Evolutionary conservation across 2,113 vertebrate genomes (phyloP).

Genomic region (Lamprotornis superbus): DNA sequence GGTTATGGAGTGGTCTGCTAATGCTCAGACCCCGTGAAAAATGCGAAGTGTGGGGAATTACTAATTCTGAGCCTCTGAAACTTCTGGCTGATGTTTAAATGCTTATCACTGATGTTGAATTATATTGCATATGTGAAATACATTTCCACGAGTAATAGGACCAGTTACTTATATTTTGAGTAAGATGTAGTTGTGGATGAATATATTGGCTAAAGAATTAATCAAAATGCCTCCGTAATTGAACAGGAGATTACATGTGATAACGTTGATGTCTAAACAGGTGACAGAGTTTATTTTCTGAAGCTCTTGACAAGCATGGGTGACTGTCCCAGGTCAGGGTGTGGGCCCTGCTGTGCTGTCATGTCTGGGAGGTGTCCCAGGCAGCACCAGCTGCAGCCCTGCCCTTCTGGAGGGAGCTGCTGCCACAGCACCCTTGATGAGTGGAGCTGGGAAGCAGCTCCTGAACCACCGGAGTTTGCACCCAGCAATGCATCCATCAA

Average conservation of each 20-base stretch:
- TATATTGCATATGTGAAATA: background rate
- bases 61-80: background rate
- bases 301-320: background rate
- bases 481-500: rapidly evolving
- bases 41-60: background rate
- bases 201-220: background rate
- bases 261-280: background rate
- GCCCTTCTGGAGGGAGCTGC: background rate
- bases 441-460: background rate
- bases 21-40: background rate
- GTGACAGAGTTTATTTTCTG: background rate
- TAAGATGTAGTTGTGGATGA: background rate
- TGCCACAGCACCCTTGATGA: rapidly evolving
- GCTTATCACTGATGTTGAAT: background rate
- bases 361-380: background rate
- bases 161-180: background rate
- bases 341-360: background rate
- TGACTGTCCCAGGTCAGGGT: background rate
- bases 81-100: background rate
- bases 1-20: background rate
- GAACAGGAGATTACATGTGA: background rate
- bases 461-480: background rate
- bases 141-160: background rate
- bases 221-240: background rate
- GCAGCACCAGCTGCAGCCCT: background rate